Percentiles rank a stretch among this genome's conserved stretches.
These are phyloP conservation scores for Psephotus haematonotus DNA, from an alignment of 2,113 vertebrate species.

Conservation along the genomic window DNA sequence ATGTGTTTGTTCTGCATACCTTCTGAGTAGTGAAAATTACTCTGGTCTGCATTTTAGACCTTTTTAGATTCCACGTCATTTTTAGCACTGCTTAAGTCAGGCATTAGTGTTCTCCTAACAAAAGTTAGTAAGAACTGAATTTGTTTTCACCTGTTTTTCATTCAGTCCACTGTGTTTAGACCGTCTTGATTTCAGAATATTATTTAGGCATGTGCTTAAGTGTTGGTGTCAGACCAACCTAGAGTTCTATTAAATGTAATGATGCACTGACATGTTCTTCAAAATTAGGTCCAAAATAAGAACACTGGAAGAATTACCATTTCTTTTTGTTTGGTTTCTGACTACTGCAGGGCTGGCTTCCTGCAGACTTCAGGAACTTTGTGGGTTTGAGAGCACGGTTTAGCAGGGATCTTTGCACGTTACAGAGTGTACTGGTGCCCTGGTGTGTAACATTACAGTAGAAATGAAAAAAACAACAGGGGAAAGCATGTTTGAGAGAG, in stretches of 20 bases:
- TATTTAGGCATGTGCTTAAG: background rate
- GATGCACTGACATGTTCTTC: background rate
- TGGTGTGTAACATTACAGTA: background rate
- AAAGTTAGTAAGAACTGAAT: background rate
- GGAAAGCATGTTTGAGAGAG: background rate
- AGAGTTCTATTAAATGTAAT: background rate
- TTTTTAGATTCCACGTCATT: background rate
- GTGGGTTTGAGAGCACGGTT: background rate
- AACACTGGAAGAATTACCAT: background rate
- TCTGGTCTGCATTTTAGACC: background rate
- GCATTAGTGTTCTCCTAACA: background rate
- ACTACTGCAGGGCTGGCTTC: background rate
- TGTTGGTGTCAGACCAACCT: background rate
- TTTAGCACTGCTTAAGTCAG: background rate
- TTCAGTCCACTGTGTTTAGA: background rate
- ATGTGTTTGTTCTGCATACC: rapidly evolving
- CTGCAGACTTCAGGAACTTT: background rate
- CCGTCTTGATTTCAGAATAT: background rate
- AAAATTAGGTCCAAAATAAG: background rate
- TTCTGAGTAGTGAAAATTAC: background rate
- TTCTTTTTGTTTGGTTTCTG: background rate
- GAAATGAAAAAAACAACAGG: rapidly evolving
- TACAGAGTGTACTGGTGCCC: background rate
- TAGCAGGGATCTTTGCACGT: rapidly evolving
- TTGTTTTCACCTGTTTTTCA: background rate